These are phyloP conservation scores for Zele albiditarsus DNA, from an alignment of 2,888 invertebrate species.

Conservation along the genomic window DNA sequence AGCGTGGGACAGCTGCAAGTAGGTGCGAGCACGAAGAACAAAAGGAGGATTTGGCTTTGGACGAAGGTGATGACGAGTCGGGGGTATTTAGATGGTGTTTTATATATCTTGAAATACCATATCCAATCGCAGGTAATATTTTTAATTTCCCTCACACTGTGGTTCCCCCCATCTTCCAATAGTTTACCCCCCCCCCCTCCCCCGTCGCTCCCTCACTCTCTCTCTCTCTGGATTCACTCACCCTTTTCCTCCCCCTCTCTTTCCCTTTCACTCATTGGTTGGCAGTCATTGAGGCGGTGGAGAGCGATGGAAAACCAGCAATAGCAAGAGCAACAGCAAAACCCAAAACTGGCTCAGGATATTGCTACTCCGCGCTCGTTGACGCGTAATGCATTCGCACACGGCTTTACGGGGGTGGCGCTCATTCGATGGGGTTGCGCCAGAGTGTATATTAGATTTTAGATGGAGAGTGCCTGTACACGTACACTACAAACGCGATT, in stretches of 20 bases:
- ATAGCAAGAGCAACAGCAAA: slow-evolving; percentile 46
- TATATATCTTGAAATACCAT: no score
- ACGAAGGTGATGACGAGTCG: no score
- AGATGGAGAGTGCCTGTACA: slow-evolving; percentile 32
- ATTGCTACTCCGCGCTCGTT: slow-evolving; percentile 72
- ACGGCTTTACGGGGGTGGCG: slow-evolving; percentile 64
- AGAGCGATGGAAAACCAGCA: slow-evolving; percentile 26
- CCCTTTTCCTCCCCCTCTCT: slow-evolving; percentile 51
- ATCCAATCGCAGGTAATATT: no score
- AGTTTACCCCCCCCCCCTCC: no score
- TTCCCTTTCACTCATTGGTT: slow-evolving; percentile 50
- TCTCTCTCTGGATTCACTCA: slow-evolving; percentile 52
- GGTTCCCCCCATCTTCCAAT: no score
- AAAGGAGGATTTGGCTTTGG: no score
- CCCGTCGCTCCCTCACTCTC: no score
- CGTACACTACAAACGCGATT: slow-evolving; percentile 43
- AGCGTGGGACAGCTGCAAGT: no score
- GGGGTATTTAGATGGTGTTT: no score
- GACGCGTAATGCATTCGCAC: slow-evolving; percentile 72
- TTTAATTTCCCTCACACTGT: no score
- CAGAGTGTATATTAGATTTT: slow-evolving; percentile 26
- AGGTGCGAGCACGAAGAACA: no score
- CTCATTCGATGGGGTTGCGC: slow-evolving; percentile 38
- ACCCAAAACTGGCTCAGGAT: slow-evolving; percentile 62
- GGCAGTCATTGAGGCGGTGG: slow-evolving; percentile 38